A percentile compares a stretch with the other conserved stretches of the same genome.
Evolutionary conservation across 2,888 invertebrate genomes (phyloP).

Genomic region (Ectemnius continuus): DNA sequence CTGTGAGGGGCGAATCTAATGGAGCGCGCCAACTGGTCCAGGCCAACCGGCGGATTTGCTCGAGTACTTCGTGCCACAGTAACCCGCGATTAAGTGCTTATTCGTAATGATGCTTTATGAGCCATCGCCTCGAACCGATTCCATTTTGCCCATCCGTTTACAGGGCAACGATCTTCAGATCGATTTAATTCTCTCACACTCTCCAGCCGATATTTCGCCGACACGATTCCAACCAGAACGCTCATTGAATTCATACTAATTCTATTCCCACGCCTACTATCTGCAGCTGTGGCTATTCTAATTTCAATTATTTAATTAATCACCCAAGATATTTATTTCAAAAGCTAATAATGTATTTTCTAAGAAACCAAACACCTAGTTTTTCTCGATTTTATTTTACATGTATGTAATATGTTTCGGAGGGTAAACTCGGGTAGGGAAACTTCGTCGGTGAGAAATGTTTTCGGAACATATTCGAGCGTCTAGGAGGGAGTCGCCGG

Average conservation of each 20-base stretch:
- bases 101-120: conserved; percentile 62
- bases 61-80: conserved; percentile 48
- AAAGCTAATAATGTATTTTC: too few relatives aligned
- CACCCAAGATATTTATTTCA: too few relatives aligned
- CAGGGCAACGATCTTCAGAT: conserved; percentile 39
- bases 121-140: conserved; percentile 51
- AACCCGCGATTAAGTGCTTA: conserved; percentile 56
- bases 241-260: not conserved
- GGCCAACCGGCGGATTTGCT: conserved; percentile 49
- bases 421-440: too few relatives aligned
- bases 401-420: too few relatives aligned
- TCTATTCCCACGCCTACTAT: too few relatives aligned
- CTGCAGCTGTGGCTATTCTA: too few relatives aligned
- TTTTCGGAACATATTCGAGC: not conserved
- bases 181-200: conserved; percentile 22
- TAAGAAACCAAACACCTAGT: too few relatives aligned
- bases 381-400: too few relatives aligned
- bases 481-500: not conserved
- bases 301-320: too few relatives aligned
- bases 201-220: not conserved
- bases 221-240: not conserved
- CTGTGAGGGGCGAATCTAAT: conserved; percentile 44
- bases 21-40: conserved; percentile 43
- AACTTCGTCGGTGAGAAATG: not conserved
- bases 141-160: conserved; percentile 54